A percentile compares a stretch with the other conserved stretches of the same genome.
These are phyloP conservation scores for Sepiola atlantica DNA, from an alignment of 2,888 invertebrate genomes.

Conservation along the genomic window DNA sequence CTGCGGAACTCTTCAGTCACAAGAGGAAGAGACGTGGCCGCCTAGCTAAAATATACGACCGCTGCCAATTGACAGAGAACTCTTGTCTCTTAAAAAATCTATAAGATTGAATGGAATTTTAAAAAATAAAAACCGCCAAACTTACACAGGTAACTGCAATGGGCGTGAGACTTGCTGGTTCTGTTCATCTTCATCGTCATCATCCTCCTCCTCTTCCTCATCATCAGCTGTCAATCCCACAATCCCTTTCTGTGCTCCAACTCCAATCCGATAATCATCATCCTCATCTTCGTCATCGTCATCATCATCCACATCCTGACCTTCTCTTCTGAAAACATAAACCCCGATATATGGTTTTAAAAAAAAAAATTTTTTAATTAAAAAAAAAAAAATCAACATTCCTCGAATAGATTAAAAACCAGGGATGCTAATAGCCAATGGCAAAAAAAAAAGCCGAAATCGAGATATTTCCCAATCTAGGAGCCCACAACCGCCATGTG, in stretches of 20 bases:
- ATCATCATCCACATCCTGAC: slow-evolving; percentile 48
- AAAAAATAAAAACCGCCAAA: not conserved
- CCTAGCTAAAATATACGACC: too few species aligned
- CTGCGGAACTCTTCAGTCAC: too few species aligned
- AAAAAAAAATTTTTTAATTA: not conserved
- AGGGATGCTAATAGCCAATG: too few species aligned
- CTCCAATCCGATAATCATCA: slow-evolving; percentile 49
- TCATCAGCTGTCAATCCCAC: slow-evolving; percentile 53
- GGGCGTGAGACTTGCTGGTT: not conserved
- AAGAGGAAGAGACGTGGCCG: too few species aligned
- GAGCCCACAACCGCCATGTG: too few species aligned
- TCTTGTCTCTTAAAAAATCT: too few species aligned
- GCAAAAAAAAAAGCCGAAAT: too few species aligned
- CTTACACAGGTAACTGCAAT: not conserved
- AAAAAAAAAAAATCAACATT: not conserved
- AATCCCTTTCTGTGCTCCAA: slow-evolving; percentile 52
- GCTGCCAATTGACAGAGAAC: too few species aligned
- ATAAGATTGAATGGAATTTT: not conserved
- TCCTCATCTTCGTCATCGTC: slow-evolving; percentile 57
- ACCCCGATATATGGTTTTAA: not conserved
- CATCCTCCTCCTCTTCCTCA: slow-evolving; percentile 52
- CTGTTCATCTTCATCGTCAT: slow-evolving; percentile 48
- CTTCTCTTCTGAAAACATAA: not conserved
- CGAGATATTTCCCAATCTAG: too few species aligned
- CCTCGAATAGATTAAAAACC: too few species aligned